phyloP scores from a whole-genome alignment of 37 sponge, comb jelly and placozoan species.

The Geodia barretti region DNA sequence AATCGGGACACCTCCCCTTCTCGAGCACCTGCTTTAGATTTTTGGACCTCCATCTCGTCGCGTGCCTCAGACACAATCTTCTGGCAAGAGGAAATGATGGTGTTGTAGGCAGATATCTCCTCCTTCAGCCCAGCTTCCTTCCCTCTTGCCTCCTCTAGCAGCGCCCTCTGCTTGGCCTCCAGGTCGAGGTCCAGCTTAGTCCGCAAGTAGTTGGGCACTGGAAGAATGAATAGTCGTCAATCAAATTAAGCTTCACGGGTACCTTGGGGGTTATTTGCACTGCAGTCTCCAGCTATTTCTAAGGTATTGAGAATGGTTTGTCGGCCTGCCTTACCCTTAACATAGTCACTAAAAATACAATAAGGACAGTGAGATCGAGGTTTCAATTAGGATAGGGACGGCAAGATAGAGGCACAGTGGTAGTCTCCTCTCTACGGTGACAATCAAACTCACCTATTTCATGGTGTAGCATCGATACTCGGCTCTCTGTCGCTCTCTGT shows the following conservation, averaged over 20 bases:
- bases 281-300: too few relatives aligned
- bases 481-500: constrained; percentile 76
- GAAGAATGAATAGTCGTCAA: neutral
- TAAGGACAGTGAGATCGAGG: too few relatives aligned
- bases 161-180: constrained; percentile 66
- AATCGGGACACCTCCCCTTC: neutral
- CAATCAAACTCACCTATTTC: constrained; percentile 87
- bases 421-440: too few relatives aligned
- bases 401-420: too few relatives aligned
- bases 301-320: too few relatives aligned
- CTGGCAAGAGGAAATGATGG: constrained; percentile 16
- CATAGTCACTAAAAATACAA: too few relatives aligned
- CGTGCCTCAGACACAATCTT: constrained; percentile 28
- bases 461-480: constrained; percentile 79
- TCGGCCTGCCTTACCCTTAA: too few relatives aligned
- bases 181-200: constrained; percentile 86
- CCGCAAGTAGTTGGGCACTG: constrained; percentile 90
- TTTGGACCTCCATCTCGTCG: constrained; percentile 53
- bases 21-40: constrained; percentile 24
- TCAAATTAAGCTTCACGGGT: too few relatives aligned
- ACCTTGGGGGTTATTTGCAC: too few relatives aligned
- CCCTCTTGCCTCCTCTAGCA: constrained; percentile 20
- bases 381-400: too few relatives aligned
- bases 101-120: constrained; percentile 44
- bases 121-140: neutral